Evolutionary conservation across 1,140 invertebrate species (phyloP), one percentile per base, ranked within the genome.

Genomic region (Mya arenaria): DNA sequence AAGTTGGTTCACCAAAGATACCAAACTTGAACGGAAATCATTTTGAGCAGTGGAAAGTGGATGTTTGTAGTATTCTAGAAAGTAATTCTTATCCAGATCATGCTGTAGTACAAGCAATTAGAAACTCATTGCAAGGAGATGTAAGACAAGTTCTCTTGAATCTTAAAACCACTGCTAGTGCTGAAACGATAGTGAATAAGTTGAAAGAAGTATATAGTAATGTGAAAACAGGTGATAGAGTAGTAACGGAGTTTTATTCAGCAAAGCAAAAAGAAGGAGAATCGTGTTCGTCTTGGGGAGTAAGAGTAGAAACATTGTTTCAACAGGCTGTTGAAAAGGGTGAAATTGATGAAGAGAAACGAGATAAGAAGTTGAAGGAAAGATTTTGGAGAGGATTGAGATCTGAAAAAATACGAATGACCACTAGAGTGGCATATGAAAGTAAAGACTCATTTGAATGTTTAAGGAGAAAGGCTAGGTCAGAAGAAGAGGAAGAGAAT

Each of bases 301-400:
- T 63, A 13, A 13, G 60, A 32, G 1, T 63, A 6, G 60, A 63
- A 63, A 23, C 60, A 4, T 28, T 63, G 8, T 63, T 63, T 15
- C 60, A 63, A 36, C 25, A 19, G 5, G 60, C 60, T 4, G 2
- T 63, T 36, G 60, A 63, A 15, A 36, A 63, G 15, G 60, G 32
- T n/a, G 60, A 63, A 63, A 15, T 63, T 4, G 60, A 63, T 34
- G 60, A 63, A 13, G 39, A 19, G 1, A 63, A 32, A 63, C 17
- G 60, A 17, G 60, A 63, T n/a, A 63, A 19, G 25, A 63, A 63
- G 28, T 34, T 63, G 60, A 63, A 34, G 17, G 60, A 63, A 36
- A 63, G 60, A 34, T 63, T 63, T 36, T 63, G 60, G 66, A 69
- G 37, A 44, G 37, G 23, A 13, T 48, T 69, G 6, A 44, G 32